Conservation (phyloP, 2,888 invertebrate species). For the Drosophila cognata region DNA sequence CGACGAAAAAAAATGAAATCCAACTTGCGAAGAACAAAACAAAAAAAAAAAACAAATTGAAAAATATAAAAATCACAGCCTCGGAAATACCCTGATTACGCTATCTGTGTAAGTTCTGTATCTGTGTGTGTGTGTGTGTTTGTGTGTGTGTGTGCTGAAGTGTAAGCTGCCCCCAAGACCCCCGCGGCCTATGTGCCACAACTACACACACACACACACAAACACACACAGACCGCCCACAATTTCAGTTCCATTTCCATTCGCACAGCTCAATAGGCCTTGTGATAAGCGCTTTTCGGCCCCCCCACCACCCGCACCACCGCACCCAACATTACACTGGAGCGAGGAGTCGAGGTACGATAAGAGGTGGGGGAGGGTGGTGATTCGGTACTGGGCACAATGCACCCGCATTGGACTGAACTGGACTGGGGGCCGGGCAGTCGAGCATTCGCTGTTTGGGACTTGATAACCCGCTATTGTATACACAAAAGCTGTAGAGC, state of each 20-base stretch:
- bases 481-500: conserved; percentile 63
- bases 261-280: conserved; percentile 77
- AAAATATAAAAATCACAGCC: conserved; percentile 82
- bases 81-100: conserved; percentile 83
- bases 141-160: conserved; percentile 47
- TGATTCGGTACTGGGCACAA: conserved; percentile 31
- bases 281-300: conserved; percentile 69
- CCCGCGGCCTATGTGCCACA: conserved; percentile 13
- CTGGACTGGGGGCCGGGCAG: background rate
- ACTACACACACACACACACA: conserved; percentile 19
- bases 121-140: conserved; percentile 13
- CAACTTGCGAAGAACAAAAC: conserved; percentile 35
- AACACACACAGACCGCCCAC: conserved; percentile 20
- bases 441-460: conserved; percentile 63
- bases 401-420: conserved; percentile 46
- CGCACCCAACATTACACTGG: background rate
- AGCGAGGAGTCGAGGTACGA: background rate
- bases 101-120: conserved; percentile 70
- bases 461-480: conserved; percentile 81
- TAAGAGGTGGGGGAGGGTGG: background rate
- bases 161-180: conserved; percentile 38
- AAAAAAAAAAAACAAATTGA: conserved; percentile 67
- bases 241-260: conserved; percentile 59
- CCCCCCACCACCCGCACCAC: background rate
- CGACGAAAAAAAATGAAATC: conserved; percentile 11